phyloP scores from a whole-genome alignment of 2,113 vertebrate species.

The Chaenocephalus aceratus region DNA sequence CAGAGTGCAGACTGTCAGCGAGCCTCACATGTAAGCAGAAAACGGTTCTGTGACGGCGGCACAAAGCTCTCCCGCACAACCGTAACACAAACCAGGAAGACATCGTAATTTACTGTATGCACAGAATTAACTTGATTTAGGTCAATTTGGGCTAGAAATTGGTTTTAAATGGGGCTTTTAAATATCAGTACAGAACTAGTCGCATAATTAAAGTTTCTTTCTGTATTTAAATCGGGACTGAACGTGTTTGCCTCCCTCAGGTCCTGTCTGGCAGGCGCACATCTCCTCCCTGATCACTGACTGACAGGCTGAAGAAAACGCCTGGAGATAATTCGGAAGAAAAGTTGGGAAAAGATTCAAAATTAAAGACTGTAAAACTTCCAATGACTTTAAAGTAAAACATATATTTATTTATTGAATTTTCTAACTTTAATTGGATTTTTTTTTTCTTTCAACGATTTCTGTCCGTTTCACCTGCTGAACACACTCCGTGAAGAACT shows the following conservation, averaged over 20 bases:
- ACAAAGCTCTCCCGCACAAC: neutral
- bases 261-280: slow-evolving; percentile 8
- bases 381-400: neutral
- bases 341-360: neutral
- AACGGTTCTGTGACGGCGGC: slow-evolving; percentile 5
- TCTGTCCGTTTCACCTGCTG: no score
- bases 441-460: no score
- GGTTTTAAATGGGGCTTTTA: neutral
- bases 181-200: neutral
- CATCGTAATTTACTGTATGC: neutral
- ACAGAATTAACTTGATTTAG: neutral
- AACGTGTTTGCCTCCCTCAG: neutral
- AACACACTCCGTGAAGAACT: no score
- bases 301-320: slow-evolving; percentile 22
- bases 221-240: neutral
- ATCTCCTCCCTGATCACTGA: slow-evolving; percentile 27
- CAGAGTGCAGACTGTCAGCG: neutral
- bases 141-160: neutral
- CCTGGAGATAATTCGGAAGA: neutral
- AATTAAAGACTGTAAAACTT: neutral
- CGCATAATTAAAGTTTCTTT: neutral
- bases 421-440: neutral
- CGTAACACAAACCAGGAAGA: neutral
- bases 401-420: neutral
- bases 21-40: neutral